Evolutionary conservation across 2,797 vertebrate species (phyloP).

Genomic region (Phataginus tetradactyla): DNA sequence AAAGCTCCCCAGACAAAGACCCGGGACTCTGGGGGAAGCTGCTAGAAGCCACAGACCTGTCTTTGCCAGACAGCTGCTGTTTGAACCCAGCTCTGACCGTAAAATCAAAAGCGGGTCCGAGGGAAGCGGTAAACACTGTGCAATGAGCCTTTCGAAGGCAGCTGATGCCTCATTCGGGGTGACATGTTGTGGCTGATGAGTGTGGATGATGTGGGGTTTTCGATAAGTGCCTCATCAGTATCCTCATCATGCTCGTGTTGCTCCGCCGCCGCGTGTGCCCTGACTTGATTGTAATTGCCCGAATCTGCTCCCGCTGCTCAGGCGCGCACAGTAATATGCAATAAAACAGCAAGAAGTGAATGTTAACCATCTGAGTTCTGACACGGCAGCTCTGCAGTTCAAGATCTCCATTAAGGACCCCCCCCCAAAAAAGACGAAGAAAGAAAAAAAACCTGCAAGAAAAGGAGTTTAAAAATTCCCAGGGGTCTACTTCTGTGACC

Average conservation of each 20-base stretch:
- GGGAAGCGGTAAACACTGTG: conserved; percentile 91
- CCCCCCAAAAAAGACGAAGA: not conserved
- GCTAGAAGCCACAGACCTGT: conserved; percentile 79
- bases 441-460: not conserved
- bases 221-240: conserved; percentile 99
- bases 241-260: conserved; percentile 99
- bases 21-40: conserved; percentile 46
- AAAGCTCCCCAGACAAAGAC: conserved; percentile 76
- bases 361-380: conserved; percentile 98
- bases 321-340: conserved; percentile 95
- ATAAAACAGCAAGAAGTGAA: conserved; percentile 97
- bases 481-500: conserved; percentile 51
- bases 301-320: conserved; percentile 99
- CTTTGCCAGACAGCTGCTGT: conserved; percentile 87
- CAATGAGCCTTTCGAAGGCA: conserved; percentile 90
- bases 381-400: conserved; percentile 89
- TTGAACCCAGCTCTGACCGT: conserved; percentile 89
- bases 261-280: conserved; percentile 99
- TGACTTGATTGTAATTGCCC: conserved; percentile 99
- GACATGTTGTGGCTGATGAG: conserved; percentile 95
- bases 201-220: conserved; percentile 94
- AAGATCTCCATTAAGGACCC: conserved; percentile 87
- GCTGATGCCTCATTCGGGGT: conserved; percentile 92
- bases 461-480: conserved; percentile 70
- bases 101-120: conserved; percentile 90